A percentile compares a stretch with the other conserved stretches of the same genome.
phyloP scores from a whole-genome alignment of 2,888 invertebrate genomes.

The Rhagonycha lutea region DNA sequence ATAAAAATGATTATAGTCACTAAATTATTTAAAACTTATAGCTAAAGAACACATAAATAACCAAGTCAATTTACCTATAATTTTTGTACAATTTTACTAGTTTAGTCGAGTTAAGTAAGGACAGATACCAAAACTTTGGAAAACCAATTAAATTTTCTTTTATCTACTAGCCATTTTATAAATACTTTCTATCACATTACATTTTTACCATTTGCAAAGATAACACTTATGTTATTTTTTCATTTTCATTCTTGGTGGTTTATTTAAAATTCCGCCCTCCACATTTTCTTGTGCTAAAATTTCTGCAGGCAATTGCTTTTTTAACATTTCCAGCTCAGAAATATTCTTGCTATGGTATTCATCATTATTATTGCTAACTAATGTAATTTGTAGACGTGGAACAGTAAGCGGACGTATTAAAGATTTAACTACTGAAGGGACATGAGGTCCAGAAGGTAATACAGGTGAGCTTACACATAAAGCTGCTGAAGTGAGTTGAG shows the following conservation, averaged over 20 bases:
- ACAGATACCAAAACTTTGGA: not conserved
- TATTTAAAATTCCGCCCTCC: constrained; percentile 46
- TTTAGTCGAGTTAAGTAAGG: not conserved
- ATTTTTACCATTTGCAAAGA: constrained; percentile 42
- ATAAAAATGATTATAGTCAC: no score
- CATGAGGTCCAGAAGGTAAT: constrained; percentile 58
- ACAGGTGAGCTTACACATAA: constrained; percentile 65
- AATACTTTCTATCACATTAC: constrained; percentile 25
- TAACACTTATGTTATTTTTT: constrained; percentile 54
- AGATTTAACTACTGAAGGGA: constrained; percentile 62
- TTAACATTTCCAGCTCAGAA: constrained; percentile 30
- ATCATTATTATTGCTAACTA: constrained; percentile 50
- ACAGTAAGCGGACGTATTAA: constrained; percentile 62
- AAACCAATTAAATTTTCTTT: not conserved
- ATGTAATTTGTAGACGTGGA: constrained; percentile 59
- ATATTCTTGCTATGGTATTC: constrained; percentile 30
- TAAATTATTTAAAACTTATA: not conserved
- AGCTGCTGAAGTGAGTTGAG: constrained; percentile 64
- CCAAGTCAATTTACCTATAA: not conserved
- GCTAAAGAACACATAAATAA: not conserved
- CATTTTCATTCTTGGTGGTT: constrained; percentile 56
- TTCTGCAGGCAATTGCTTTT: constrained; percentile 23
- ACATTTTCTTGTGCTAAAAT: constrained; percentile 32
- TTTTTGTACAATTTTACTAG: not conserved
- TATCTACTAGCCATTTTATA: not conserved